Evolutionary conservation across 2,797 vertebrate species (phyloP).

Genomic region (Amblyraja radiata): DNA sequence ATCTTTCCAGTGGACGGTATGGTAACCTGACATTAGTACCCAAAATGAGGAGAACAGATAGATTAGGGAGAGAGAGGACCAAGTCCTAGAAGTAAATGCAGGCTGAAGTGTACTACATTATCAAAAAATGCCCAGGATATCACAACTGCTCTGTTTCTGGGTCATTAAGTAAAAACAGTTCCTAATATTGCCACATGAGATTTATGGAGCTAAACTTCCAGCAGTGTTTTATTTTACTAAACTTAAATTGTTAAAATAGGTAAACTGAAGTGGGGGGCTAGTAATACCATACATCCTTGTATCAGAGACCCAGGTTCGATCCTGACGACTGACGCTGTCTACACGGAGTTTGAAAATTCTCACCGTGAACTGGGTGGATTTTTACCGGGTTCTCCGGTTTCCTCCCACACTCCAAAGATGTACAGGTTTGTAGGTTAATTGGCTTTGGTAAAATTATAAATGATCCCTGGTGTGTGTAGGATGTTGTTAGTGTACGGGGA

Average conservation of each 20-base stretch:
- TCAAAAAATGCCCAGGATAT: not conserved
- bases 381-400: too few species aligned
- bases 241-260: not conserved
- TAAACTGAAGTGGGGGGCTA: not conserved
- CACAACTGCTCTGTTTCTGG: not conserved
- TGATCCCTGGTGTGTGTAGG: too few species aligned
- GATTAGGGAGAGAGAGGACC: not conserved
- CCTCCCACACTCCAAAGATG: too few species aligned
- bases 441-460: too few species aligned
- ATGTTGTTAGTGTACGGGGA: too few species aligned
- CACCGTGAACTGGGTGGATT: too few species aligned
- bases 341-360: too few species aligned
- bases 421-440: too few species aligned
- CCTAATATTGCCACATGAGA: not conserved
- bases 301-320: too few species aligned
- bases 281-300: not conserved
- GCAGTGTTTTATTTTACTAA: not conserved
- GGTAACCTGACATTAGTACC: not conserved
- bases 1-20: not conserved
- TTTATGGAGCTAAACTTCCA: not conserved
- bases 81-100: not conserved
- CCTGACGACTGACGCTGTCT: too few species aligned
- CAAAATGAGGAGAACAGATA: not conserved
- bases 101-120: too few species aligned
- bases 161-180: not conserved